Evolutionary conservation across 1,140 invertebrate species (phyloP).

Genomic region (Apis cerana): DNA sequence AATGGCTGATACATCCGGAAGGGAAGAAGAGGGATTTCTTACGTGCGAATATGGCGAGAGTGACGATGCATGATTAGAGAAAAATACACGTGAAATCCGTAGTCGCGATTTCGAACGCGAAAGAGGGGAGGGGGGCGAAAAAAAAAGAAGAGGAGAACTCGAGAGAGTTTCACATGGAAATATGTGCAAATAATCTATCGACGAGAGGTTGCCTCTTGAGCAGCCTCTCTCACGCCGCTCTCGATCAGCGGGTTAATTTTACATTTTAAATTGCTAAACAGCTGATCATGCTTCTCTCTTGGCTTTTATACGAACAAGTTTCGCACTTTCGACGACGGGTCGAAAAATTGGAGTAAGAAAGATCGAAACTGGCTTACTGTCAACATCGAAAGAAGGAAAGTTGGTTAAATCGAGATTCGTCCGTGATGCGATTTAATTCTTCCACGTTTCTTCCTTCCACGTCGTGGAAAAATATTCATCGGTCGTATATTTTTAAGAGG

Average conservation of each 20-base stretch:
- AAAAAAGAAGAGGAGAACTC: neutral
- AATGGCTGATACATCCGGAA: constrained; percentile 25
- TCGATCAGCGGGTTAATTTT: constrained; percentile 3
- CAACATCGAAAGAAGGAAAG: neutral
- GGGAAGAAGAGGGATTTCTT: neutral
- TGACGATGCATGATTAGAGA: neutral
- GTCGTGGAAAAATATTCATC: neutral
- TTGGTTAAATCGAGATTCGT: neutral
- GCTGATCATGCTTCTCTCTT: neutral
- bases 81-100: neutral
- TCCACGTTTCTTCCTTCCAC: too few species aligned
- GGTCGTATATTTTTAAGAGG: neutral
- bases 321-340: neutral
- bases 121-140: neutral
- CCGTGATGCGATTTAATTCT: constrained; percentile 1
- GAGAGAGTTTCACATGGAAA: constrained; percentile 33
- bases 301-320: neutral
- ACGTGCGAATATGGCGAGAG: neutral
- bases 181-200: constrained; percentile 21
- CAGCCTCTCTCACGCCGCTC: neutral
- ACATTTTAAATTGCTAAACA: neutral
- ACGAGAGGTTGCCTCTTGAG: neutral
- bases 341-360: neutral
- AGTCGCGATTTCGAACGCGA: constrained; percentile 3
- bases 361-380: neutral